Evolutionary conservation across 1,140 invertebrate species (phyloP).

Genomic region (Battus philenor): DNA sequence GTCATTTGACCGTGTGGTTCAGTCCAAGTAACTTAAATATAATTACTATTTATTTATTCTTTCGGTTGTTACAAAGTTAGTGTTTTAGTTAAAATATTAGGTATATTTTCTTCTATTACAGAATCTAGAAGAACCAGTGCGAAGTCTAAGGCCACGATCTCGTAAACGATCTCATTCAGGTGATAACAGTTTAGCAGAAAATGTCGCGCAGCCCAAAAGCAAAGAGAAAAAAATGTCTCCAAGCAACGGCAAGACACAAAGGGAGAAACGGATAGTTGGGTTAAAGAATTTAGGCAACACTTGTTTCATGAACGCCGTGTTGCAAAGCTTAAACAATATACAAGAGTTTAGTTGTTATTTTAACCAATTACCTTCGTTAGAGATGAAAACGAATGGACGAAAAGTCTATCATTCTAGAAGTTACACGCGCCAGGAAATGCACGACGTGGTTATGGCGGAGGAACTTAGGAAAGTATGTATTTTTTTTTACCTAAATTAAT

Average conservation of each 20-base stretch:
- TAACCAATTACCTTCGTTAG: slow-evolving; percentile 85
- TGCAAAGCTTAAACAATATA: slow-evolving; percentile 91
- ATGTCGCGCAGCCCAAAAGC: slow-evolving; percentile 47
- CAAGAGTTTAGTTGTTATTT: slow-evolving; percentile 90
- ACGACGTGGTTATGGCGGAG: slow-evolving; percentile 84
- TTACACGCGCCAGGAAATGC: slow-evolving; percentile 77
- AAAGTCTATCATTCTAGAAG: slow-evolving; percentile 80
- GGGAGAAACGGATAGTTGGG: slow-evolving; percentile 84
- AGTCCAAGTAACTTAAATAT: no score
- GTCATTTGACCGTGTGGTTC: no score
- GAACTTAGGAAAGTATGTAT: slow-evolving; percentile 82
- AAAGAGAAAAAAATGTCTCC: slow-evolving; percentile 69
- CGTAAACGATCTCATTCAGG: slow-evolving; percentile 79
- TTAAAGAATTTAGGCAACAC: slow-evolving; percentile 91
- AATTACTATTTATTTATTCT: no score
- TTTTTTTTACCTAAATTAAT: slow-evolving; percentile 11
- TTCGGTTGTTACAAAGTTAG: no score
- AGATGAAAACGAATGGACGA: slow-evolving; percentile 78
- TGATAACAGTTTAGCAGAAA: slow-evolving; percentile 76
- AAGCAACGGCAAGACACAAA: slow-evolving; percentile 60
- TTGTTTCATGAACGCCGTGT: slow-evolving; percentile 93
- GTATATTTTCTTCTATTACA: no score
- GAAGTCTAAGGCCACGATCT: slow-evolving; percentile 78
- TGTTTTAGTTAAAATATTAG: no score
- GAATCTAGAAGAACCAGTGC: slow-evolving; percentile 73